Evolutionary conservation across 2,888 invertebrate species (phyloP).

Genomic region (Phalera bucephala): DNA sequence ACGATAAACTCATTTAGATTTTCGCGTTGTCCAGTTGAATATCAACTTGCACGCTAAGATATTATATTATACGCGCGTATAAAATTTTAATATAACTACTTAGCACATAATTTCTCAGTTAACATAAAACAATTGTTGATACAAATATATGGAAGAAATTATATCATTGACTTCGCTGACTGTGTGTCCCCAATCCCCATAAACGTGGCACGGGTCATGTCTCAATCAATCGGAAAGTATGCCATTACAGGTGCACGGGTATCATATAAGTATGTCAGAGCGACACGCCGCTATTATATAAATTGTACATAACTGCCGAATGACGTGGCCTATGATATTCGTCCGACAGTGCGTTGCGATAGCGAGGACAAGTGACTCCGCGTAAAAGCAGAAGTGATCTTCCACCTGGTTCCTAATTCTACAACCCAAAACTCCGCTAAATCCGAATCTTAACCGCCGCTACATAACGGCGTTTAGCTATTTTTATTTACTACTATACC

Average conservation of each 20-base stretch:
- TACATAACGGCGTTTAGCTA: background rate
- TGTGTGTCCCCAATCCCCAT: constrained; percentile 20
- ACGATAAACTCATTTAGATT: too few species aligned
- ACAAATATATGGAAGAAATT: too few species aligned
- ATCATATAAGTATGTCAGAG: constrained; percentile 17
- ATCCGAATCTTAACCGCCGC: background rate
- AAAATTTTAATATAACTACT: too few species aligned
- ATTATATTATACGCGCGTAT: too few species aligned
- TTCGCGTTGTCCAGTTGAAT: too few species aligned
- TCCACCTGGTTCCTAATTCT: background rate
- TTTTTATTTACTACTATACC: background rate
- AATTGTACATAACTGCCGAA: constrained; percentile 33
- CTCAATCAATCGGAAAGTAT: constrained; percentile 30
- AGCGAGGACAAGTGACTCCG: constrained; percentile 8
- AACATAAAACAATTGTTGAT: too few species aligned
- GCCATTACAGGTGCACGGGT: constrained; percentile 34
- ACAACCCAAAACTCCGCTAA: too few species aligned
- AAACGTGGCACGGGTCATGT: constrained; percentile 24
- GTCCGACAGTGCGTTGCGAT: constrained; percentile 21
- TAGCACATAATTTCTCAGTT: too few species aligned
- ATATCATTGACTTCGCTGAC: constrained; percentile 9
- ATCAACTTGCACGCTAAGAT: too few species aligned
- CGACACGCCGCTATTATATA: constrained; percentile 36
- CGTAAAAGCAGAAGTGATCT: constrained; percentile 6
- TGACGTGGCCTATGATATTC: constrained; percentile 22